A percentile compares a stretch with the other conserved stretches of the same genome.
Conservation (phyloP, 2,888 invertebrate genomes). For the Ferdinandea cuprea region DNA sequence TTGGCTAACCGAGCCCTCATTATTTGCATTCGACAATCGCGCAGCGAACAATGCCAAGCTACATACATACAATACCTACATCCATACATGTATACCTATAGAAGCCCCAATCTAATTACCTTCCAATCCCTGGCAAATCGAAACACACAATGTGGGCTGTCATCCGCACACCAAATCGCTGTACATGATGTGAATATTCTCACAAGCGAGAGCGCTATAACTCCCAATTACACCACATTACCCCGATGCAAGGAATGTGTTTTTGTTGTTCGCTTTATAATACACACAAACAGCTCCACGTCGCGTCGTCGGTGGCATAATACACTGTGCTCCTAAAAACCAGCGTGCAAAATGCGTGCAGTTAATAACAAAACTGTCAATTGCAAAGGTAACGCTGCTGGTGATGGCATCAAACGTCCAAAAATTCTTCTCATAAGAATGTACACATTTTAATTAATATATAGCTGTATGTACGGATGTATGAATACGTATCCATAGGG, state of each 20-base stretch:
- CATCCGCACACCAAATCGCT: conserved; percentile 54
- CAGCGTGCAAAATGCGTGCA: conserved; percentile 76
- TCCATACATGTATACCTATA: no score
- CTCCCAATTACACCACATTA: conserved; percentile 8
- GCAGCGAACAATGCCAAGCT: conserved; percentile 71
- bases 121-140: conserved; percentile 62
- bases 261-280: conserved; percentile 15
- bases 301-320: conserved; percentile 1
- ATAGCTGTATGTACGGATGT: conserved; percentile 27
- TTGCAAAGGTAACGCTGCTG: conserved; percentile 79
- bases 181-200: conserved; percentile 51
- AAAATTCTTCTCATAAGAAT: conserved; percentile 63
- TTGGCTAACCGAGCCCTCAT: conserved; percentile 54
- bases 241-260: conserved; percentile 27
- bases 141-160: conserved; percentile 73
- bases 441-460: conserved; percentile 61
- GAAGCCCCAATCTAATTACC: conserved; percentile 73
- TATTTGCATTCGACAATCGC: conserved; percentile 65
- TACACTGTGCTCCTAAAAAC: conserved; percentile 46
- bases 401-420: conserved; percentile 71
- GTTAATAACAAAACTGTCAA: conserved; percentile 84
- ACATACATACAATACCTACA: no score
- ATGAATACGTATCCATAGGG: conserved; percentile 19
- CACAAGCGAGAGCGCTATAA: conserved; percentile 21
- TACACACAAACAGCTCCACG: conserved; percentile 39